Evolutionary conservation across 1,140 invertebrate genomes (phyloP).

Genomic region (Dreissena rostriformis): DNA sequence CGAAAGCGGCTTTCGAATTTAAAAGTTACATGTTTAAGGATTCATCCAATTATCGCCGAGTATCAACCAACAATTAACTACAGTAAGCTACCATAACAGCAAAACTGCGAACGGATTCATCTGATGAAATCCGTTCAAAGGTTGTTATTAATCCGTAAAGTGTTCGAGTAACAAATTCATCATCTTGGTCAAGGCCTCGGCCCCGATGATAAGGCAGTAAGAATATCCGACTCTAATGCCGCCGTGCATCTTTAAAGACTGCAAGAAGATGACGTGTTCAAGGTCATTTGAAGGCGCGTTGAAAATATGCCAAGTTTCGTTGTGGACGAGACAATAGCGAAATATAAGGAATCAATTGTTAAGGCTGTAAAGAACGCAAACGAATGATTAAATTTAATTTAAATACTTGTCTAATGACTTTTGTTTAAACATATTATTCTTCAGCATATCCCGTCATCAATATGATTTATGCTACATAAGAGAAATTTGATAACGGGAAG

Average conservation of each 20-base stretch:
- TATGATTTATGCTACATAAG: too few species aligned
- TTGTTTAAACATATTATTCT: too few species aligned
- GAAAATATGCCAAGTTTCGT: too few species aligned
- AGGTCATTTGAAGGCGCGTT: too few species aligned
- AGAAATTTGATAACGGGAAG: too few species aligned
- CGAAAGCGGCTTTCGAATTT: slow-evolving; percentile 68
- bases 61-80: slow-evolving; percentile 41
- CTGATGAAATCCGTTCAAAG: slow-evolving; percentile 72
- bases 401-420: too few species aligned
- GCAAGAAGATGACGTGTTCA: not conserved
- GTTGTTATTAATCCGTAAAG: slow-evolving; percentile 71
- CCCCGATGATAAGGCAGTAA: not conserved
- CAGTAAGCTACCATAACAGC: slow-evolving; percentile 62
- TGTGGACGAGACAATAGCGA: too few species aligned
- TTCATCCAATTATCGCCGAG: slow-evolving; percentile 49
- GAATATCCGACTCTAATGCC: not conserved
- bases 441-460: too few species aligned
- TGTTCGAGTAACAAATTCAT: slow-evolving; percentile 79
- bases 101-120: slow-evolving; percentile 55
- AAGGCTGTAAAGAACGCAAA: too few species aligned
- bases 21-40: slow-evolving; percentile 77
- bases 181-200: slow-evolving; percentile 73
- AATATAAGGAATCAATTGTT: too few species aligned
- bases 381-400: too few species aligned
- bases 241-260: not conserved